A percentile compares a stretch with the other conserved stretches of the same genome.
Conservation (phyloP, 1,140 invertebrate genomes). For the Maniola jurtina region DNA sequence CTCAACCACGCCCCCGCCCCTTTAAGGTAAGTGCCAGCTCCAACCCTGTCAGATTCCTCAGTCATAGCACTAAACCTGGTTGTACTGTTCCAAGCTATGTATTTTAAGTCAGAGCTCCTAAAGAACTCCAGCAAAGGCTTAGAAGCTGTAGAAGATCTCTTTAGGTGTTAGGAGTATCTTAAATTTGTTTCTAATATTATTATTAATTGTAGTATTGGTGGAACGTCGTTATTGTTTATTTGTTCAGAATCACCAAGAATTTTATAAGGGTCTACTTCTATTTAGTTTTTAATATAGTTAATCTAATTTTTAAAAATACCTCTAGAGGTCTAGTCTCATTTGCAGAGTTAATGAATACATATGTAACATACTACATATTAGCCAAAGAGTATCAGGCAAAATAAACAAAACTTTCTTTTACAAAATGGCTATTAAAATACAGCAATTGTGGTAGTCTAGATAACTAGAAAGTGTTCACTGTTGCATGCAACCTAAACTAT, state of each 20-base stretch:
- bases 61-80: constrained; percentile 35
- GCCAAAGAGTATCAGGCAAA: not conserved
- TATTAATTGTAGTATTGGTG: not conserved
- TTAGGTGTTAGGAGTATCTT: not conserved
- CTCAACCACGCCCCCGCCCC: constrained; percentile 72
- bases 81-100: not conserved
- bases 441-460: constrained; percentile 9
- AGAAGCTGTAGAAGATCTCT: not conserved
- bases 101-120: not conserved
- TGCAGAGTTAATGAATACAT: no score
- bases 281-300: no score
- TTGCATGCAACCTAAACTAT: constrained; percentile 41
- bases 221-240: not conserved
- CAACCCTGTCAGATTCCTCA: constrained; percentile 35
- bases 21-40: constrained; percentile 70
- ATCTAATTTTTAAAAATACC: no score
- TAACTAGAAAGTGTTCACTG: constrained; percentile 42
- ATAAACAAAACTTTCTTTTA: not conserved
- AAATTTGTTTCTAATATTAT: no score
- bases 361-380: no score
- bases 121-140: not conserved
- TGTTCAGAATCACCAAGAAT: not conserved
- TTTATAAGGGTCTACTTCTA: no score
- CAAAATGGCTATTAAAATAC: not conserved
- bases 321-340: no score